Percentiles rank a stretch among this genome's conserved stretches.
These are phyloP conservation scores for Hydrotaea diabolus DNA, from an alignment of 2,888 invertebrate species.

Conservation along the genomic window DNA sequence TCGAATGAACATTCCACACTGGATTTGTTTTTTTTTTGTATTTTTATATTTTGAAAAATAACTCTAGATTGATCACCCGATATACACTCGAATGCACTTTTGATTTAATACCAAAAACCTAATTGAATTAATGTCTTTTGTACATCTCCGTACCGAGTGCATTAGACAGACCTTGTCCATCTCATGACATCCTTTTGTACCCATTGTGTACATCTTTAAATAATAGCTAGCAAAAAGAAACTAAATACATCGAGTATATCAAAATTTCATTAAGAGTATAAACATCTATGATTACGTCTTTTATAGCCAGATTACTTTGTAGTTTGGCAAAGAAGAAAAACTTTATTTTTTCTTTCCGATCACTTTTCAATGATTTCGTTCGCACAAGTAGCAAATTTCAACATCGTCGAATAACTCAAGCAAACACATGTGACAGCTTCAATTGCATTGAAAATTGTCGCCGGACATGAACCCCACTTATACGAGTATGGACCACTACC, in stretches of 20 bases:
- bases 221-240: background rate
- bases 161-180: too few relatives aligned
- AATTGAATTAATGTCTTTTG: too few relatives aligned
- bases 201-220: too few relatives aligned
- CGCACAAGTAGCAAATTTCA: background rate
- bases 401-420: conserved; percentile 6
- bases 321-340: background rate
- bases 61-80: too few relatives aligned
- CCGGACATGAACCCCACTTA: conserved; percentile 1
- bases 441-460: conserved; percentile 28
- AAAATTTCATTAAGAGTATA: conserved; percentile 30
- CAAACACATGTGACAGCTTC: conserved; percentile 25
- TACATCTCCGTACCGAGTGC: too few relatives aligned
- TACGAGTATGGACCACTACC: background rate
- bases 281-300: conserved; percentile 27
- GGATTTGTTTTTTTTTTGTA: too few relatives aligned
- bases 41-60: too few relatives aligned
- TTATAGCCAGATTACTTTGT: background rate
- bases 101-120: too few relatives aligned
- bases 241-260: conserved; percentile 20
- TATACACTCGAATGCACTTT: too few relatives aligned
- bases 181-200: too few relatives aligned
- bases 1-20: too few relatives aligned
- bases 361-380: conserved; percentile 22
- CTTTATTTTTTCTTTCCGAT: conserved; percentile 19